These are phyloP conservation scores for Forpus xanthops DNA, from an alignment of 2,797 vertebrate species.

Conservation along the genomic window DNA sequence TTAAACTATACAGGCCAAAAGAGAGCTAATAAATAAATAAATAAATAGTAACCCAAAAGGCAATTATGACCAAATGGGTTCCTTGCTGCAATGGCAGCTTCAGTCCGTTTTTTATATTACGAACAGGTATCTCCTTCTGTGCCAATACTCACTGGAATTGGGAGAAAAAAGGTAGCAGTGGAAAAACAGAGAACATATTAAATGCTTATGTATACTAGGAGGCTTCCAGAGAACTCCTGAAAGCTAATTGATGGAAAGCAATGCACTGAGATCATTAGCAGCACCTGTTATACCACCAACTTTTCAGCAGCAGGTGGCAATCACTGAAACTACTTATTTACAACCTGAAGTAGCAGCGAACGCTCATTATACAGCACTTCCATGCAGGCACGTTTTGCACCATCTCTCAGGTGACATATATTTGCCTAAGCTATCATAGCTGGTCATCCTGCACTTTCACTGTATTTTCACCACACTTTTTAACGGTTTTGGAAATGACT, in stretches of 20 bases:
- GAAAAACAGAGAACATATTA: not conserved
- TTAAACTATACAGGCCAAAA: not conserved
- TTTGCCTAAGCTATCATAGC: not conserved
- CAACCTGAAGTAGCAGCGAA: not conserved
- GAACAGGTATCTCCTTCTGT: not conserved
- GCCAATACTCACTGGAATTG: not conserved
- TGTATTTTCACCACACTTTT: not conserved
- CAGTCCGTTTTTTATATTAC: not conserved
- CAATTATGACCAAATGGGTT: not conserved
- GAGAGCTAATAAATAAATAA: no score
- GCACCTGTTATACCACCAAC: not conserved
- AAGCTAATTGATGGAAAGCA: not conserved
- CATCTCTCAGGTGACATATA: not conserved
- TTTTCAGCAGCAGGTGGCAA: no score
- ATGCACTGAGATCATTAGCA: not conserved
- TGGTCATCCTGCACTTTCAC: not conserved
- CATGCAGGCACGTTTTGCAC: rapidly evolving
- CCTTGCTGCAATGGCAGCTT: not conserved
- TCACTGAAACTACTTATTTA: not conserved
- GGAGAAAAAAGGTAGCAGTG: not conserved
- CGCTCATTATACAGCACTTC: not conserved
- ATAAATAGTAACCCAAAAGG: not conserved
- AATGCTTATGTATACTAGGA: not conserved
- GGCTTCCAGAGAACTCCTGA: not conserved
- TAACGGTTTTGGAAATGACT: not conserved